Evolutionary conservation across 2,113 vertebrate species (phyloP).

Genomic region (Gymnobelideus leadbeateri): DNA sequence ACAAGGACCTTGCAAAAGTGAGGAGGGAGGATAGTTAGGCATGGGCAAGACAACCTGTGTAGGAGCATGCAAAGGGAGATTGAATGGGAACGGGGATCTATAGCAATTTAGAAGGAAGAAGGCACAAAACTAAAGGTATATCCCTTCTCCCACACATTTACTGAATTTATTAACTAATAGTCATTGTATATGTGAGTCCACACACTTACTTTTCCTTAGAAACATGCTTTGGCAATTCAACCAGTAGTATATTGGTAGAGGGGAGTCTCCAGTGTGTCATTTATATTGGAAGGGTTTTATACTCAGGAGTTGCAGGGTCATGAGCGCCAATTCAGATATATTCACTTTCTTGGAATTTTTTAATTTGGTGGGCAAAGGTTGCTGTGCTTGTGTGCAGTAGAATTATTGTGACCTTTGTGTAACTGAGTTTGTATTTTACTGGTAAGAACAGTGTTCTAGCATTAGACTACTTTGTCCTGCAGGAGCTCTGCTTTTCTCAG

Average conservation of each 20-base stretch:
- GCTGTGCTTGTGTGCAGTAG: conserved; percentile 47
- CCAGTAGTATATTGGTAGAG: background rate
- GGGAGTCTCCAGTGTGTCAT: background rate
- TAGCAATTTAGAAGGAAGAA: background rate
- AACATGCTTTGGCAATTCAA: background rate
- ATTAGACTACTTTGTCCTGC: conserved; percentile 52
- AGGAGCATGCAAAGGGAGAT: background rate
- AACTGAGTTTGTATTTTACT: conserved; percentile 71
- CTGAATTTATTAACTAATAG: background rate
- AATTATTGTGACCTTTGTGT: conserved; percentile 58
- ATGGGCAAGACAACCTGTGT: background rate
- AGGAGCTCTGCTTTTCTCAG: conserved; percentile 61
- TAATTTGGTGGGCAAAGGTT: conserved; percentile 50
- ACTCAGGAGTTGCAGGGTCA: background rate
- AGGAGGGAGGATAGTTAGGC: background rate
- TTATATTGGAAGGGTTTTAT: conserved; percentile 40
- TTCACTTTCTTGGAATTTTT: conserved; percentile 64
- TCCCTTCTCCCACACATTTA: background rate
- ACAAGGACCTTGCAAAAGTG: background rate
- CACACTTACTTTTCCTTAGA: background rate
- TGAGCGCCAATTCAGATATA: conserved; percentile 70
- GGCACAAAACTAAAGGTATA: background rate
- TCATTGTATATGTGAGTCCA: background rate
- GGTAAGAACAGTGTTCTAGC: conserved; percentile 38
- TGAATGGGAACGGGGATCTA: background rate